A percentile compares a stretch with the other conserved stretches of the same genome.
Evolutionary conservation across 1,140 invertebrate genomes (phyloP).

Genomic region (Agraylea sexmaculata): DNA sequence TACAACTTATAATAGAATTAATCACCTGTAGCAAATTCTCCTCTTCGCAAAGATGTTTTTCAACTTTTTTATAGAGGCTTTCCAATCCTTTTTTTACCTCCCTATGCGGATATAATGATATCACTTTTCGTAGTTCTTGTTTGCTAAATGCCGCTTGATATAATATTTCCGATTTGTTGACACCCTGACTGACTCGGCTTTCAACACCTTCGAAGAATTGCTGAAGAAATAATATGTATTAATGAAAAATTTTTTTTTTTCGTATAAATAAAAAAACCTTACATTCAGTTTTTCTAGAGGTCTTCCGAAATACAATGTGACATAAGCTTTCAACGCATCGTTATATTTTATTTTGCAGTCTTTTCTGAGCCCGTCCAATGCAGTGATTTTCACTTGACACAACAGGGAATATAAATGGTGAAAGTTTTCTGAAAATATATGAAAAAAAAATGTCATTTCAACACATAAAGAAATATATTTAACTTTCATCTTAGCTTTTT

Average conservation of each 20-base stretch:
- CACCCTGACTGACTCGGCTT: constrained; percentile 79
- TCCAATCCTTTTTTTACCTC: constrained; percentile 95
- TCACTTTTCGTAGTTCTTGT: constrained; percentile 90
- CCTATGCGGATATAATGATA: constrained; percentile 87
- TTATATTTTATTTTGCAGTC: constrained; percentile 87
- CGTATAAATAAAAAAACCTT: constrained; percentile 26
- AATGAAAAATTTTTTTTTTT: constrained; percentile 12
- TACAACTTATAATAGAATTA: constrained; percentile 7
- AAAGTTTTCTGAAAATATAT: constrained; percentile 84
- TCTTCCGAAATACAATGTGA: constrained; percentile 86
- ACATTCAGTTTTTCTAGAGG: constrained; percentile 93
- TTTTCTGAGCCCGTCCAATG: constrained; percentile 77
- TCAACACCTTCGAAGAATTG: constrained; percentile 93
- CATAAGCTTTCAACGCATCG: constrained; percentile 83
- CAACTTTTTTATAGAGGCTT: constrained; percentile 91
- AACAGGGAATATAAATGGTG: constrained; percentile 85
- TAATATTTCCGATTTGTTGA: constrained; percentile 94
- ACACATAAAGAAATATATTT: no score
- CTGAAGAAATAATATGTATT: constrained; percentile 40
- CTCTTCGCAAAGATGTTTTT: constrained; percentile 93
- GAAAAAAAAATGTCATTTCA: no score
- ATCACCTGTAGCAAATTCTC: constrained; percentile 81
- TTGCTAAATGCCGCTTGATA: constrained; percentile 97
- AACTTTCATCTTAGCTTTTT: no score
- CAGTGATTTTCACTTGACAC: constrained; percentile 81